phyloP scores from a whole-genome alignment of 2,888 invertebrate species.

The Augiades crinisus region DNA sequence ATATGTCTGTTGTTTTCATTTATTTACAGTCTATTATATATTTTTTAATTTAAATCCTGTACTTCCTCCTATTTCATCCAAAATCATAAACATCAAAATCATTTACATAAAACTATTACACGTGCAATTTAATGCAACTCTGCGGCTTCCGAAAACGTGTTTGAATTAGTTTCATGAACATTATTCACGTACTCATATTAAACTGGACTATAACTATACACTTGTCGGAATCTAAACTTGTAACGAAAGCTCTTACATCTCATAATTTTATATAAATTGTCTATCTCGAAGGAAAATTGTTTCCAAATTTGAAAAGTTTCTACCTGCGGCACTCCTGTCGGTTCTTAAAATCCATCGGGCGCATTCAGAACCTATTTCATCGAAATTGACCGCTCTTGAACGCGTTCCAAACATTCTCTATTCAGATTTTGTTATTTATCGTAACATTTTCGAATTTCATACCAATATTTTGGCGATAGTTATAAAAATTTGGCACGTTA shows the following conservation, averaged over 20 bases:
- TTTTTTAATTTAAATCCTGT: no score
- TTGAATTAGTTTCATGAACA: neutral
- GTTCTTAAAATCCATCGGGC: conserved; percentile 18
- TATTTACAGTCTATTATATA: no score
- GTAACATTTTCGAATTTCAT: conserved; percentile 43
- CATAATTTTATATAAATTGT: no score
- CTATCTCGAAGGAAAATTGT: conserved; percentile 21
- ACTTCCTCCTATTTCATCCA: no score
- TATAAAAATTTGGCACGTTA: conserved; percentile 24
- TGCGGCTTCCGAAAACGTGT: neutral
- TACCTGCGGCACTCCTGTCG: conserved; percentile 17
- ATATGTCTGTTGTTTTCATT: no score
- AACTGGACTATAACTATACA: conserved; percentile 22
- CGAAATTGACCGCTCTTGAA: conserved; percentile 49
- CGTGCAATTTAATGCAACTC: no score
- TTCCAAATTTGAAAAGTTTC: conserved; percentile 15
- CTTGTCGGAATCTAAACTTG: conserved; percentile 3
- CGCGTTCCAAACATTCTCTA: conserved; percentile 51
- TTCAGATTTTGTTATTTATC: conserved; percentile 51
- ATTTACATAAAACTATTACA: no score
- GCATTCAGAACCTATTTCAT: conserved; percentile 48
- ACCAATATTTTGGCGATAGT: conserved; percentile 28
- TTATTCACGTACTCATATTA: conserved; percentile 33
- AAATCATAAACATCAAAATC: no score
- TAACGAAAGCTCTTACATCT: conserved; percentile 6